These are phyloP conservation scores for Acromyrmex charruanus DNA, from an alignment of 1,140 invertebrate genomes.

Conservation along the genomic window DNA sequence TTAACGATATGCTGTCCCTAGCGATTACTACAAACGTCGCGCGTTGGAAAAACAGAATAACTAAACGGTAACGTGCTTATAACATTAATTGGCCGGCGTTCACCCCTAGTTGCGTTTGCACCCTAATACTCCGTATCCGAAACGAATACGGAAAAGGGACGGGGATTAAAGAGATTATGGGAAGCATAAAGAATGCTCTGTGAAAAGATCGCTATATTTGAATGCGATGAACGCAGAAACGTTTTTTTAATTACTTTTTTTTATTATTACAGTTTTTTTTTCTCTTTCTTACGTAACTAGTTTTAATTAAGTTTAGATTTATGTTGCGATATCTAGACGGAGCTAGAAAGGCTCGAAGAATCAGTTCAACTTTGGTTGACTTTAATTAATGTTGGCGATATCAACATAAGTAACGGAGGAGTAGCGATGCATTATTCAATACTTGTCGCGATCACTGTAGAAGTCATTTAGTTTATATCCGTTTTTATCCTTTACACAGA, in stretches of 20 bases:
- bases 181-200: neutral
- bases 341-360: neutral
- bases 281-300: neutral
- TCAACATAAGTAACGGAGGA: conserved; percentile 2
- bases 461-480: conserved; percentile 31
- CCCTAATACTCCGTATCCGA: neutral
- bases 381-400: conserved; percentile 30
- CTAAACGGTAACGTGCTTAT: conserved; percentile 11
- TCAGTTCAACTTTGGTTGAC: conserved; percentile 20
- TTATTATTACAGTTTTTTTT: neutral
- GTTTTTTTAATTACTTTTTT: conserved; percentile 11
- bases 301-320: neutral
- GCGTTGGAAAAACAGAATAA: conserved; percentile 5
- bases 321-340: neutral
- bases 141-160: neutral
- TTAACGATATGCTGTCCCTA: neutral
- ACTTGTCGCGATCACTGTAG: conserved; percentile 14
- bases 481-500: conserved; percentile 35
- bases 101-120: neutral
- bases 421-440: conserved; percentile 44
- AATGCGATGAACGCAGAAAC: neutral
- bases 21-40: conserved; percentile 5
- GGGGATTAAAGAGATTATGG: conserved; percentile 36
- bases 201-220: neutral
- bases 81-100: conserved; percentile 44